Evolutionary conservation across 2,888 invertebrate genomes (phyloP), one percentile per base, ranked within the genome.

Genomic region (Norana najaformis): DNA sequence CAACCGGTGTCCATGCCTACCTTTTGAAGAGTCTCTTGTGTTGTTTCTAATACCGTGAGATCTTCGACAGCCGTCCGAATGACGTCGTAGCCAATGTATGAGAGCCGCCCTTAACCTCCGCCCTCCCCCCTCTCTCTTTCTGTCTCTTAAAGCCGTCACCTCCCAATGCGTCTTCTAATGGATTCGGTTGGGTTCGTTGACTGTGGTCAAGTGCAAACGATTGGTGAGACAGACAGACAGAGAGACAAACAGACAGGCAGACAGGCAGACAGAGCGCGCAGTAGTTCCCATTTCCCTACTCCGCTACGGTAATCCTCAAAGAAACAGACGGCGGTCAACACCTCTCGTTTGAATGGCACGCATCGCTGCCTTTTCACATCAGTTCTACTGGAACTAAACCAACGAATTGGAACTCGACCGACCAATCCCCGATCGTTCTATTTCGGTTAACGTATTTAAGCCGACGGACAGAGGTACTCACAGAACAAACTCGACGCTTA

Each of bases 61-160:
- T 69, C 69, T 30, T 69, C n/a, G 1, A 69, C 69, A 69, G 69
- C n/a, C 30, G 69, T n/a, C 69, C 30, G 69, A 69, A n/a, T 69
- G 69, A 69, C 69, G 69, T 69, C 69, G n/a, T 16, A 69, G 69
- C 3, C 30, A 8, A 69, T n/a, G n/a, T n/a, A 69, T n/a, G 69
- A 69, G n/a, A 69, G n/a, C 69, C 69, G n/a, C 69, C 69, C 69
- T 69, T 69, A 69, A 69, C n/a, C n/a, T 69, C 69, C 69, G 69
- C 69, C 0, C 53, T 53, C 53, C 53, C 69, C 30, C 8, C 69
- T 69, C 69, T 8, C n/a, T n/a, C 11, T 8, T n/a, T n/a, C 8
- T 69, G 14, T 69, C 69, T n/a, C n/a, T 69, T n/a, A 0, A 6
- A 11, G 20, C 47, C 23, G 8, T n/a, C 23, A 3, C 47, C 23